Evolutionary conservation across 2,888 invertebrate species (phyloP), one percentile per base, ranked within the genome.

Genomic region (Morpho helenor): DNA sequence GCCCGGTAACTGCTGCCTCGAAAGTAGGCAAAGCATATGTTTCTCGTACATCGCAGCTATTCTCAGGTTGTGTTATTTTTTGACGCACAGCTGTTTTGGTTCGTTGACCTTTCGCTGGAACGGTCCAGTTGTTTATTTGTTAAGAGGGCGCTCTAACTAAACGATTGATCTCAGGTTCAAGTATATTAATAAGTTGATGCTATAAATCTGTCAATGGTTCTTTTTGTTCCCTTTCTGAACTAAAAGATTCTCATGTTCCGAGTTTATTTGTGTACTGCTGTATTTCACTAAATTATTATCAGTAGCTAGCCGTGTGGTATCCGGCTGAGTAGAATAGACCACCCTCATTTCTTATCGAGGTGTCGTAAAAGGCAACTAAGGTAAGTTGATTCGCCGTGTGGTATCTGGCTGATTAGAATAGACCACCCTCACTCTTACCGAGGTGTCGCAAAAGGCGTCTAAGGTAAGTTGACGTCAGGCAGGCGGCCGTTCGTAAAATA

Each of bases 21-120:
- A 79, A 83, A 83, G 80, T 83, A 79, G 82, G 84, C 78, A 72
- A 77, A 64, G 71, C 72, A 72, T 74, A 71, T 74, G 71, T 60
- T 52, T 47, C 60, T 56, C 50, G 58, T 64, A 59, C 62, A 57
- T 59, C 50, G 57, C 49, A 42, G 60, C 63, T 73, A 70, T 80
- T 82, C 75, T 79, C 63, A 70, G 71, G 73, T 69, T 68, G 60
- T 75, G 75, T 57, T 66, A 62, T 67, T 76, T 77, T 77, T 73
- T 67, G 73, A 74, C 69, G 69, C 73, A 71, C 79, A 76, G 70
- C 77, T 80, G 77, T 71, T 76, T 63, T 65, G 64, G 76, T 76
- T 72, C 71, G 66, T 64, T 64, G 68, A 68, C 70, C 68, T 64
- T 59, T 62, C 57, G 57, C 57, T 57, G 61, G 57, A 60, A 64